Conservation (phyloP, 2,113 vertebrate genomes). For the Epinephelus fuscoguttatus region DNA sequence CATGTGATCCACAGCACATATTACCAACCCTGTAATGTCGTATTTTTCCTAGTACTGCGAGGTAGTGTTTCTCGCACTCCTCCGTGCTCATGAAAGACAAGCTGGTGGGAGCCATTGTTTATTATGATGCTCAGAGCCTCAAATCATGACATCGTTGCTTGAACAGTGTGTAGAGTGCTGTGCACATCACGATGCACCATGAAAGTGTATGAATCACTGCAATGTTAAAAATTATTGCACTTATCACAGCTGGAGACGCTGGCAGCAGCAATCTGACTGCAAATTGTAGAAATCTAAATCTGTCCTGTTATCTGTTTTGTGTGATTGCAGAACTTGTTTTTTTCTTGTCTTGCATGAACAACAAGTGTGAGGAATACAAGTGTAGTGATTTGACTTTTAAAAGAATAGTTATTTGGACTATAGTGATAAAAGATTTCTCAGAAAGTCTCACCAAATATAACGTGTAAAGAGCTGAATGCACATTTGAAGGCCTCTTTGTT, state of each 20-base stretch:
- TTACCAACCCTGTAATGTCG: neutral
- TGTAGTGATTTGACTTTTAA: constrained; percentile 32
- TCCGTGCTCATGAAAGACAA: constrained; percentile 88
- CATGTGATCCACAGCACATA: constrained; percentile 11
- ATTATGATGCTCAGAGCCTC: constrained; percentile 87
- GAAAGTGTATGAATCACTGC: constrained; percentile 53
- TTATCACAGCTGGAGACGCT: constrained; percentile 73
- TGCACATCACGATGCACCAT: constrained; percentile 39
- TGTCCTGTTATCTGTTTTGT: neutral
- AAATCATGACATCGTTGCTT: neutral
- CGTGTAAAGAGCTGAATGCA: neutral
- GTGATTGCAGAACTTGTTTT: constrained; percentile 40
- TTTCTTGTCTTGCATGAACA: constrained; percentile 31
- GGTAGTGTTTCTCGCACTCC: constrained; percentile 79
- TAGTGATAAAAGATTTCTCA: constrained; percentile 14
- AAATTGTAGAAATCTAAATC: constrained; percentile 47
- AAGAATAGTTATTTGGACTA: constrained; percentile 11
- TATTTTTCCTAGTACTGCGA: constrained; percentile 15
- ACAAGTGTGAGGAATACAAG: constrained; percentile 20
- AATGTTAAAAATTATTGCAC: constrained; percentile 63
- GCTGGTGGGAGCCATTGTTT: constrained; percentile 90
- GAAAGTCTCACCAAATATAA: constrained; percentile 9
- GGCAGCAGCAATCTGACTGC: constrained; percentile 50
- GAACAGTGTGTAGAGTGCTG: constrained; percentile 26
- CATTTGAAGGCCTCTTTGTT: neutral